These are phyloP conservation scores for honey bee (Apis mellifera) DNA, from an alignment of 1,140 invertebrate species.

Conservation along the genomic window DNA sequence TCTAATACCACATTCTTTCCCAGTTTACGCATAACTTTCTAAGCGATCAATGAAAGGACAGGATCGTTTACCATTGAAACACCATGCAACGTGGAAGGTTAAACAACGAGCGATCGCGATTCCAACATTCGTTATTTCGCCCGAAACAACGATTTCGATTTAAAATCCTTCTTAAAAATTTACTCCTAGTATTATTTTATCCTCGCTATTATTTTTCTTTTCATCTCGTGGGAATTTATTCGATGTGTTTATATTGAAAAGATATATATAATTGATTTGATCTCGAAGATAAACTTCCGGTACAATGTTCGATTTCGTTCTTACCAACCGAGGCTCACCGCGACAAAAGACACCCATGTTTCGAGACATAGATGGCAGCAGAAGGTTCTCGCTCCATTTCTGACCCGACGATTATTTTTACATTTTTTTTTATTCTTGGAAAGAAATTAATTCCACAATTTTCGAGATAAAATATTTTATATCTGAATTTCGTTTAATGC, in stretches of 20 bases:
- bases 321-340: slow-evolving; percentile 60
- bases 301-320: slow-evolving; percentile 29
- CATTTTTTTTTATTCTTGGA: too few relatives aligned
- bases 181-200: too few relatives aligned
- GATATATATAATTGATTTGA: slow-evolving; percentile 18
- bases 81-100: slow-evolving; percentile 15
- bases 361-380: slow-evolving; percentile 75
- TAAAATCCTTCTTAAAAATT: background rate
- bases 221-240: background rate
- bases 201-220: too few relatives aligned
- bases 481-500: too few relatives aligned
- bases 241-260: too few relatives aligned
- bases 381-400: slow-evolving; percentile 32
- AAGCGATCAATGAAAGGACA: slow-evolving; percentile 51
- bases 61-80: slow-evolving; percentile 45
- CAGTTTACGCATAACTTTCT: slow-evolving; percentile 49
- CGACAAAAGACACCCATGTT: slow-evolving; percentile 45
- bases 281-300: background rate
- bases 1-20: slow-evolving; percentile 45
- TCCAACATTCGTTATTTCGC: slow-evolving; percentile 4
- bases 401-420: too few relatives aligned
- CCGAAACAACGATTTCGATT: slow-evolving; percentile 21
- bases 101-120: slow-evolving; percentile 50
- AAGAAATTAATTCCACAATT: too few relatives aligned
- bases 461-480: too few relatives aligned